Evolutionary conservation across 2,888 invertebrate species (phyloP), one percentile per base, ranked within the genome.

Genomic region (Phalera bucephala): DNA sequence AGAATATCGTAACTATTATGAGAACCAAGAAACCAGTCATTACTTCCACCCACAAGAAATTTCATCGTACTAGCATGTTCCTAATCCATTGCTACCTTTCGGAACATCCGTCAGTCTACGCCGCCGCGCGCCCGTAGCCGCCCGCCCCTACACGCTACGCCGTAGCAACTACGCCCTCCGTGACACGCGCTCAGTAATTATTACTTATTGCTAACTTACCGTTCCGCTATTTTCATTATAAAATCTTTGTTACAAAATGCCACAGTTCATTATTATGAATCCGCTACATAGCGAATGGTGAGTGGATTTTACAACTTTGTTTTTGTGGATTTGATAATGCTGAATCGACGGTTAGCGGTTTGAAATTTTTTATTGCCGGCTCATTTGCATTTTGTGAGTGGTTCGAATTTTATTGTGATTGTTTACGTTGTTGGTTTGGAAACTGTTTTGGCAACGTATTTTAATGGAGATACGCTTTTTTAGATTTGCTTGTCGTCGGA

Each of bases 121-220:
- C 55, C 49, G 52, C 35, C 37, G 43, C 64, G 68, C 66, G 55
- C 29, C 39, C 72, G 72, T 72, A 75, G 72, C 52, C 63, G 40
- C 67, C 54, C 75, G 83, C 57, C 45, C 31, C 43, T 67, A 73
- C 72, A 68, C 19, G 52, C 74, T 61, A 61, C 70, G 61, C 20
- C 52, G 70, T 59, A 52, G 49, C 40, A 30, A 36, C 65, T 65
- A 65, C 64, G 52, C 45, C 39, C 32, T 37, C 46, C 53, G 50
- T 40, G 39, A 42, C 34, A 10, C 34, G 33, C 25, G 34, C n/a
- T n/a, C n/a, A n/a, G n/a, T n/a, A n/a, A n/a, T n/a, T n/a, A n/a
- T n/a, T n/a, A n/a, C n/a, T n/a, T n/a, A n/a, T n/a, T n/a, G n/a
- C n/a, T n/a, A n/a, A n/a, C n/a, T n/a, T n/a, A n/a, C n/a, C n/a